These are phyloP conservation scores for Zeuzera pyrina DNA, from an alignment of 2,888 invertebrate species.

Conservation along the genomic window DNA sequence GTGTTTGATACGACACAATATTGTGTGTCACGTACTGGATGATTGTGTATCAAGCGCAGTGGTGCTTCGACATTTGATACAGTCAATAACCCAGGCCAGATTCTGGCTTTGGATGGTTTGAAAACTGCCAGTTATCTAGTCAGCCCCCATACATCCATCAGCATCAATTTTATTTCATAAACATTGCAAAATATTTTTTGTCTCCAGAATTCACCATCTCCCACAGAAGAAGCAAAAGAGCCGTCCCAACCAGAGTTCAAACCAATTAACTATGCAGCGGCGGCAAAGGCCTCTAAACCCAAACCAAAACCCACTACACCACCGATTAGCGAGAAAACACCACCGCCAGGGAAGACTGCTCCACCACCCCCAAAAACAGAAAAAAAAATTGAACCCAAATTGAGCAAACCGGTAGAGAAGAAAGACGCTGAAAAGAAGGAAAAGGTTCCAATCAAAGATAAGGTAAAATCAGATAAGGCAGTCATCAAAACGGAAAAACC, in stretches of 20 bases:
- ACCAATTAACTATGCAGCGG: conserved; percentile 64
- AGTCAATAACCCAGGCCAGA: too few relatives aligned
- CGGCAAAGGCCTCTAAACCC: conserved; percentile 58
- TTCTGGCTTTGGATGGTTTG: too few relatives aligned
- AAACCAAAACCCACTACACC: conserved; percentile 31
- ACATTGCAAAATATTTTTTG: not conserved
- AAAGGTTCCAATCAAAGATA: conserved; percentile 16
- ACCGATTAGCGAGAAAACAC: conserved; percentile 23
- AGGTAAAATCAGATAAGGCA: conserved; percentile 13
- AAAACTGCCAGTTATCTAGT: too few relatives aligned
- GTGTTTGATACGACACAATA: too few relatives aligned
- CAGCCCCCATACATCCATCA: too few relatives aligned
- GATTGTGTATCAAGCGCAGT: too few relatives aligned
- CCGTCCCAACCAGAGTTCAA: conserved; percentile 29
- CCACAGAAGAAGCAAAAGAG: conserved; percentile 20
- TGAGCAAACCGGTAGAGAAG: conserved; percentile 19
- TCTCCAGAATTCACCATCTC: conserved; percentile 22
- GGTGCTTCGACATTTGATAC: too few relatives aligned
- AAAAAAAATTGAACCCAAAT: conserved; percentile 21
- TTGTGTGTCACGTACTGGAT: too few relatives aligned
- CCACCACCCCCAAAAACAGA: conserved; percentile 11
- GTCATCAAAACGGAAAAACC: conserved; percentile 14
- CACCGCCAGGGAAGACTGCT: conserved; percentile 5
- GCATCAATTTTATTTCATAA: too few relatives aligned
- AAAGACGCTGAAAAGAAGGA: conserved; percentile 16